phyloP scores from a whole-genome alignment of 1,140 invertebrate species.

The Drosophila bocki region DNA sequence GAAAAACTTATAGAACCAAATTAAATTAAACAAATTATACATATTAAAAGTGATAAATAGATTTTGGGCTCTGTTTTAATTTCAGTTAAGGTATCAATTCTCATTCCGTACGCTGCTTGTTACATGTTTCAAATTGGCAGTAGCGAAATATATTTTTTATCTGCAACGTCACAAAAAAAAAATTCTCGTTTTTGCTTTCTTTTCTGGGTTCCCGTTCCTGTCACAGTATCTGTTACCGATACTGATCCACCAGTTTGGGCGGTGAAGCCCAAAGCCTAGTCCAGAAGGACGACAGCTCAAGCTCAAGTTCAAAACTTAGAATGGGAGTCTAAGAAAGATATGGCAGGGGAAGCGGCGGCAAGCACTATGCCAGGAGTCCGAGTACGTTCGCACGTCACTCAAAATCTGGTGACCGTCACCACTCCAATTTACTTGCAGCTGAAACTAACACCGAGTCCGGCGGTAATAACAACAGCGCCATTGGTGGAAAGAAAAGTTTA shows the following conservation, averaged over 20 bases:
- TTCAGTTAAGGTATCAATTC: neutral
- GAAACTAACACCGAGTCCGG: constrained; percentile 55
- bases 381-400: constrained; percentile 35
- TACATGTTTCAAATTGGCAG: neutral
- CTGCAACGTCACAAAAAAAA: constrained; percentile 26
- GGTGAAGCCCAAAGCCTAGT: constrained; percentile 24
- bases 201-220: constrained; percentile 24
- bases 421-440: constrained; percentile 68
- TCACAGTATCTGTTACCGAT: neutral
- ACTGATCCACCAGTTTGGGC: constrained; percentile 30
- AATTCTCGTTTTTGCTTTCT: constrained; percentile 48
- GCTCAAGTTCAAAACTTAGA: constrained; percentile 15
- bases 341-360: constrained; percentile 16
- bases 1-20: neutral
- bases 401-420: constrained; percentile 47
- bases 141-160: constrained; percentile 18
- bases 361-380: constrained; percentile 2
- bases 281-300: constrained; percentile 20
- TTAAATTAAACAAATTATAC: neutral
- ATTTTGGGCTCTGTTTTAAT: neutral
- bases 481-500: constrained; percentile 31
- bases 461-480: constrained; percentile 16
- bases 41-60: neutral
- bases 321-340: constrained; percentile 6
- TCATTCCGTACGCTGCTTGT: neutral